phyloP scores from a whole-genome alignment of 1,140 invertebrate species.

The Drosophila asahinai region DNA sequence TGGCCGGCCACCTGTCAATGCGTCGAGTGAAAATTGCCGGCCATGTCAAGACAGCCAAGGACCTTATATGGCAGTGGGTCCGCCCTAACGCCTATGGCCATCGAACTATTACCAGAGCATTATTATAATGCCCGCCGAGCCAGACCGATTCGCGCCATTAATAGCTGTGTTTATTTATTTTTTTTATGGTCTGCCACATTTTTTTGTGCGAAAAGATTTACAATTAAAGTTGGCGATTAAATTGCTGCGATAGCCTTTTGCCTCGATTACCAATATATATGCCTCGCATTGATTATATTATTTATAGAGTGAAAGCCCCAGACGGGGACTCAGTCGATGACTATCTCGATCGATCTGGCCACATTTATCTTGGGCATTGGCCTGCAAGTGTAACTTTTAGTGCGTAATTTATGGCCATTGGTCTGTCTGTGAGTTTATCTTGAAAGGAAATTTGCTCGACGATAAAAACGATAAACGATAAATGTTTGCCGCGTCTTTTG shows the following conservation, averaged over 20 bases:
- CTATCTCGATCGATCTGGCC: slow-evolving; percentile 57
- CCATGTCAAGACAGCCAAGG: slow-evolving; percentile 55
- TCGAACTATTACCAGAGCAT: slow-evolving; percentile 68
- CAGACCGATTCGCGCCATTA: slow-evolving; percentile 52
- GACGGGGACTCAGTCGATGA: slow-evolving; percentile 41
- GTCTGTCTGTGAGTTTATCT: slow-evolving; percentile 69
- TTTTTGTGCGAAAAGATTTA: slow-evolving; percentile 67
- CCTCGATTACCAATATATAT: slow-evolving; percentile 67
- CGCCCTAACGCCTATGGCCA: slow-evolving; percentile 70
- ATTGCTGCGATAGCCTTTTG: slow-evolving; percentile 71
- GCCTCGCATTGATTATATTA: slow-evolving; percentile 60
- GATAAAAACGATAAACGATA: slow-evolving; percentile 59
- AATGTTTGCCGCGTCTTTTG: slow-evolving; percentile 38
- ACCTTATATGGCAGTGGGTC: slow-evolving; percentile 69
- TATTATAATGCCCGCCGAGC: slow-evolving; percentile 63
- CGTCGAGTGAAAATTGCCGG: slow-evolving; percentile 74
- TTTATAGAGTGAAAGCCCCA: slow-evolving; percentile 68
- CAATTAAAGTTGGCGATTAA: slow-evolving; percentile 80
- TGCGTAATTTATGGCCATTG: slow-evolving; percentile 81
- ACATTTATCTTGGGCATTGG: slow-evolving; percentile 66
- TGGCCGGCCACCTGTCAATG: slow-evolving; percentile 66
- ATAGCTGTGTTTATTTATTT: slow-evolving; percentile 23
- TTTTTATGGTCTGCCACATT: slow-evolving; percentile 35
- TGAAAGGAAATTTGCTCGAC: slow-evolving; percentile 77
- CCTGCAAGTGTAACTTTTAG: slow-evolving; percentile 63